Evolutionary conservation across 2,113 vertebrate species (phyloP), one percentile per base, ranked within the genome.

Genomic region (Pomatostomus ruficeps): DNA sequence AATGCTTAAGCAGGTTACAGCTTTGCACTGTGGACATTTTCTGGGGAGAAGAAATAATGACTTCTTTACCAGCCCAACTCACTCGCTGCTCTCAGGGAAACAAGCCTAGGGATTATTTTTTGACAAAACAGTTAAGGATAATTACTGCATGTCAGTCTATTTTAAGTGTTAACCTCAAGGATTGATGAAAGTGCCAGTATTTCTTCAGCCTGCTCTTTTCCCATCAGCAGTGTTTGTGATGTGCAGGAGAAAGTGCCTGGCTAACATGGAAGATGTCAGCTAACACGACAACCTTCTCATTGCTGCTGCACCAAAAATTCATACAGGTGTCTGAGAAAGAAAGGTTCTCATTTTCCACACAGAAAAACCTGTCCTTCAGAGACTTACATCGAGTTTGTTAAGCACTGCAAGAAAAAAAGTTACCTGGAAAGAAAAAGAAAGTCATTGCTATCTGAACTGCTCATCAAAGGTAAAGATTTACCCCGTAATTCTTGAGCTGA

Each of bases 1-100:
- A 80, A 91, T 58, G 66, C 82, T 95, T 92, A 81, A 91, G 94
- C 94, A 97, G 93, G 93, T 89, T 89, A 95, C 0, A 6, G 94
- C 87, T 91, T 96, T 94, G 83, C 62, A 65, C 59, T 58, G 70
- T 57, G 84, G 74, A 84, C 5, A 1, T 74, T 81, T 95, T 85
- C 85, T 63, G 54, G 61, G 71, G 87, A 84, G 58, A 70, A 88
- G 78, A 66, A 91, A 88, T 55, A 71, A 88, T 5, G 1, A 74
- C 51, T 78, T 40, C 65, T 88, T 86, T 68, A 71, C 43, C 57
- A 96, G 73, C 36, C 36, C 5, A 0, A 49, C 59, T 88, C 61
- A 48, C 28, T 89, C 0, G 2, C 68, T 84, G 9, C 83, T 91
- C 70, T 19, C 70, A 61, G 52, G n/a, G 70, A 55, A 93, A 82